phyloP scores from a whole-genome alignment of 2,113 vertebrate species.

The Litocranius walleri region DNA sequence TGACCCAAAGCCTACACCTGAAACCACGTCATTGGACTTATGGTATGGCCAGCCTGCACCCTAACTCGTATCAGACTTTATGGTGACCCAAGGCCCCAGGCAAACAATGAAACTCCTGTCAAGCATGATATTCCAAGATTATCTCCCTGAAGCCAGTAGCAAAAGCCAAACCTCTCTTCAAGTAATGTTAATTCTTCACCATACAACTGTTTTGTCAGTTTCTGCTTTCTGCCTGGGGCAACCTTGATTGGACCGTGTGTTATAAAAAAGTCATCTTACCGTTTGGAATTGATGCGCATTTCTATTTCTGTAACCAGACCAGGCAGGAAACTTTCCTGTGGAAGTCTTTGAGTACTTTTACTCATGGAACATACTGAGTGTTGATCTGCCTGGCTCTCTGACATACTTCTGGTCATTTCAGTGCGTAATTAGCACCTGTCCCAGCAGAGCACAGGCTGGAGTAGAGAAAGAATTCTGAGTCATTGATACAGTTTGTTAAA shows the following conservation, averaged over 20 bases:
- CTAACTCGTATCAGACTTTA: not conserved
- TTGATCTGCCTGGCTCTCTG: not conserved
- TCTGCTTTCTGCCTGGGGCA: not conserved
- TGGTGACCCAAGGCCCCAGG: not conserved
- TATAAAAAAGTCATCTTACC: not conserved
- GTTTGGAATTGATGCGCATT: not conserved
- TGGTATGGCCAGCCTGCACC: not conserved
- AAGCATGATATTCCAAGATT: not conserved
- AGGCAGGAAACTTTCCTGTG: not conserved
- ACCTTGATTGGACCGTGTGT: not conserved
- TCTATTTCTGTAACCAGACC: not conserved
- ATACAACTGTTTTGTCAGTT: not conserved
- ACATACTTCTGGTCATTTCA: not conserved
- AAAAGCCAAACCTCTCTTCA: not conserved
- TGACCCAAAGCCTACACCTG: not conserved
- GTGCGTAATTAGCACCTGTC: not conserved
- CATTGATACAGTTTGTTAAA: not conserved
- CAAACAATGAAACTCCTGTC: not conserved
- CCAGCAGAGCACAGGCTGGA: not conserved
- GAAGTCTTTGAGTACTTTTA: not conserved
- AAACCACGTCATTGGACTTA: not conserved
- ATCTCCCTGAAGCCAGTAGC: not conserved
- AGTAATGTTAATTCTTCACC: not conserved
- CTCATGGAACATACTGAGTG: not conserved
- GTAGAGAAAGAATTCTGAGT: not conserved